These are phyloP conservation scores for Felis chaus DNA, from an alignment of 2,113 vertebrate species.

Conservation along the genomic window DNA sequence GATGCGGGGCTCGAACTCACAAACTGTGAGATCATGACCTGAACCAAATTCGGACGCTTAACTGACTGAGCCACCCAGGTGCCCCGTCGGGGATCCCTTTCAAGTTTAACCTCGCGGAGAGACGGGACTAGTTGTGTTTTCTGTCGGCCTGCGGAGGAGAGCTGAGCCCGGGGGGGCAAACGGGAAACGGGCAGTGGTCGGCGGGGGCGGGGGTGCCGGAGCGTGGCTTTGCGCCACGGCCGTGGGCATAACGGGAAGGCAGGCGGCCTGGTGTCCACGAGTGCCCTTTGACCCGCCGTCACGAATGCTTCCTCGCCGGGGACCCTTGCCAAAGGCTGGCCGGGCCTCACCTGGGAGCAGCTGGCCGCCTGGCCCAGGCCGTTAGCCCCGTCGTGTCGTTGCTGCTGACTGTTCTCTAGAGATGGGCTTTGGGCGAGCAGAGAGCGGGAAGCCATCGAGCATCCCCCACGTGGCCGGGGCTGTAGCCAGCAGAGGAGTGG, in stretches of 20 bases:
- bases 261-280: no score
- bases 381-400: neutral
- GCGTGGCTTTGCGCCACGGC: neutral
- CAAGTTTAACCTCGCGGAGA: neutral
- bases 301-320: neutral
- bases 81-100: neutral
- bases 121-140: neutral
- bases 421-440: neutral
- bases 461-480: neutral
- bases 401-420: neutral
- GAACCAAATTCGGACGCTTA: no score
- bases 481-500: neutral
- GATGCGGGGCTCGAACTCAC: no score
- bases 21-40: no score
- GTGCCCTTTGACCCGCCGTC: neutral
- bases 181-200: neutral
- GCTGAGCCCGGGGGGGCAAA: neutral
- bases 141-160: neutral
- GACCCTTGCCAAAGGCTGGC: neutral
- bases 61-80: no score
- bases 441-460: neutral
- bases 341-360: neutral
- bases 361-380: neutral
- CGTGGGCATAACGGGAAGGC: no score
- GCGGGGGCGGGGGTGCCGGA: neutral